Percentiles rank a stretch among this genome's conserved stretches.
phyloP scores from a whole-genome alignment of 2,888 invertebrate species.

The Phania funesta region DNA sequence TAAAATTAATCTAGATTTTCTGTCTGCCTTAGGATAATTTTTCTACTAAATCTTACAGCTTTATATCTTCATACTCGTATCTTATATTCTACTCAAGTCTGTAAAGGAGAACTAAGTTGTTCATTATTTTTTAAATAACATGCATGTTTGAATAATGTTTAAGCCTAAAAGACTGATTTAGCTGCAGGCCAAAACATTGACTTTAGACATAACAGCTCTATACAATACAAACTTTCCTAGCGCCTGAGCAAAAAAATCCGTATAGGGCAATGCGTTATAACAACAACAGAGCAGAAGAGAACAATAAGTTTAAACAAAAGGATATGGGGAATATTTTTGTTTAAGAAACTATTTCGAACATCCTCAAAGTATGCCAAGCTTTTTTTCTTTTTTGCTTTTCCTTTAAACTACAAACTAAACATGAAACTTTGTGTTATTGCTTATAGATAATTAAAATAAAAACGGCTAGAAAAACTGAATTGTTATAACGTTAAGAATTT shows the following conservation, averaged over 20 bases:
- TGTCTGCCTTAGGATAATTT: neutral
- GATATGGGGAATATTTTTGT: neutral
- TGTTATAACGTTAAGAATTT: constrained; percentile 21
- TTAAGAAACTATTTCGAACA: constrained; percentile 1
- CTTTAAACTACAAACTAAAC: constrained; percentile 18
- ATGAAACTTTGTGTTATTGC: neutral
- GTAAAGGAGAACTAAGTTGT: neutral
- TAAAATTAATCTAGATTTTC: constrained; percentile 12
- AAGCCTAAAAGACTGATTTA: constrained; percentile 47
- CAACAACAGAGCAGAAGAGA: constrained; percentile 8
- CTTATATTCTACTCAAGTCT: neutral
- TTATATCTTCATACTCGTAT: neutral
- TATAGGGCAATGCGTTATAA: neutral
- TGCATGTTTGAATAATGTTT: neutral
- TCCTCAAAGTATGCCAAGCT: constrained; percentile 49
- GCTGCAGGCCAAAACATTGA: constrained; percentile 78
- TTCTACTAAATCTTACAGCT: neutral
- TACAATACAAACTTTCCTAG: neutral
- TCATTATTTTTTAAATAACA: neutral
- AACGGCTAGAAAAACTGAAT: neutral
- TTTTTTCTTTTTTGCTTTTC: constrained; percentile 2
- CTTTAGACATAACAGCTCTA: constrained; percentile 69
- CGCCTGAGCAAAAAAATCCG: neutral
- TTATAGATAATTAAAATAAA: constrained; percentile 47
- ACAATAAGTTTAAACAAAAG: constrained; percentile 42